Base-by-base conservation (phyloP, 1,140 invertebrate species). In the Papilio dardanus region DNA sequence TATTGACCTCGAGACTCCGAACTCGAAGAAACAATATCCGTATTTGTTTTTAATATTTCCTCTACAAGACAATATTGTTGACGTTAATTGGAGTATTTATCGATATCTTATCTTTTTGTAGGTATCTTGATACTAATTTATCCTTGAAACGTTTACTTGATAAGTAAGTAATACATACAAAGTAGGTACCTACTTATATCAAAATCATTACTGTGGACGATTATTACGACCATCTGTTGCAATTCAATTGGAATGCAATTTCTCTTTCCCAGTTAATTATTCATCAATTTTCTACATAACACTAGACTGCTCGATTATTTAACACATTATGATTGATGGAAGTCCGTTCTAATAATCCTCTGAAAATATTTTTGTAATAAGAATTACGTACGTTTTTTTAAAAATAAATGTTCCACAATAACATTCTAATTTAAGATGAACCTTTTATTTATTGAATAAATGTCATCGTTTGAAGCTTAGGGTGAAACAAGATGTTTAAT, bases 1-100 rank as follows among this genome's bases (percentile, higher is more conserved):
- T 80, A 75, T 83, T 77, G 79, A 80, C 80, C 80, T 80, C 76
- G 58, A 71, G 54, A 73, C n/a, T n/a, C n/a, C 62, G 69, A 12
- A 76, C 24, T 40, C 35, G 8, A 73, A 30, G 24, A 16, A 71
- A 58, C 21, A 58, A 58, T 58, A 58, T 46, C 14, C 21, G 30
- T 62, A 62, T 62, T 28, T 62, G 10, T 30, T n/a, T 62, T 62
- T 10, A 28, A 62, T 28, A 28, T 10, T 62, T 28, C 24, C 12
- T 62, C 54, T 28, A 5, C 30, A 62, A 21, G 12, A 28, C 12
- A 28, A 28, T 54, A 24, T 54, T 62, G 54, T 62, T 62, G 24
- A 62, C 54, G 54, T 30, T 62, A 62, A 50, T 71, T 42, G 28
- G 12, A 30, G 4, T 71, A 6, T 50, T 50, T 71, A 71, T 71